Conservation (phyloP, 2,888 invertebrate species). For the Micropterix aruncella region DNA sequence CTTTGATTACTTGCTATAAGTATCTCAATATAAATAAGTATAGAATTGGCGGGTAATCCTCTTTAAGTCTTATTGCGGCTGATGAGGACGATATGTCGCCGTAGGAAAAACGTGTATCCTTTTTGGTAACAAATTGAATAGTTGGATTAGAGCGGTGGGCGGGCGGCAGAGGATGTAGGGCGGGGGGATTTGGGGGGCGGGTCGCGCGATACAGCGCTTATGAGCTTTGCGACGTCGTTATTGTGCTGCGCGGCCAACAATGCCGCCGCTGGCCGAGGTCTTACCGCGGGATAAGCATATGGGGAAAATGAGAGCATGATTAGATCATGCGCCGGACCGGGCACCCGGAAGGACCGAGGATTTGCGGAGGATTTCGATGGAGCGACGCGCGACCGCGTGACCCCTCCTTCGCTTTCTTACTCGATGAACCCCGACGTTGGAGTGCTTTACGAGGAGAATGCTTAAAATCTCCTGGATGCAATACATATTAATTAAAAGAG, state of each 20-base stretch:
- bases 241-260: background rate
- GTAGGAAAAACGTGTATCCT: conserved; percentile 34
- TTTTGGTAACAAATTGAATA: conserved; percentile 35
- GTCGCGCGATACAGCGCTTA: conserved; percentile 4
- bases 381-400: too few relatives aligned
- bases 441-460: too few relatives aligned
- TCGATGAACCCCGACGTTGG: too few relatives aligned
- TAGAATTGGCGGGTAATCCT: background rate
- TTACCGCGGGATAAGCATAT: background rate
- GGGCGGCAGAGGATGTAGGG: conserved; percentile 13
- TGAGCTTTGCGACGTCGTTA: conserved; percentile 5
- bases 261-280: background rate
- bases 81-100: conserved; percentile 18
- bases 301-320: background rate
- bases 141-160: conserved; percentile 33
- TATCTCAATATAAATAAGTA: too few relatives aligned
- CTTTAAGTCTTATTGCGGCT: conserved; percentile 28
- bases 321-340: background rate
- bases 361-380: background rate
- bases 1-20: too few relatives aligned
- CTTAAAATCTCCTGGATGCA: too few relatives aligned
- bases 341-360: background rate
- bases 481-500: too few relatives aligned
- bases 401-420: too few relatives aligned
- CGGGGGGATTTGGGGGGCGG: conserved; percentile 18